Conservation (phyloP, 2,797 vertebrate species). For the Arremon brunneinucha region DNA sequence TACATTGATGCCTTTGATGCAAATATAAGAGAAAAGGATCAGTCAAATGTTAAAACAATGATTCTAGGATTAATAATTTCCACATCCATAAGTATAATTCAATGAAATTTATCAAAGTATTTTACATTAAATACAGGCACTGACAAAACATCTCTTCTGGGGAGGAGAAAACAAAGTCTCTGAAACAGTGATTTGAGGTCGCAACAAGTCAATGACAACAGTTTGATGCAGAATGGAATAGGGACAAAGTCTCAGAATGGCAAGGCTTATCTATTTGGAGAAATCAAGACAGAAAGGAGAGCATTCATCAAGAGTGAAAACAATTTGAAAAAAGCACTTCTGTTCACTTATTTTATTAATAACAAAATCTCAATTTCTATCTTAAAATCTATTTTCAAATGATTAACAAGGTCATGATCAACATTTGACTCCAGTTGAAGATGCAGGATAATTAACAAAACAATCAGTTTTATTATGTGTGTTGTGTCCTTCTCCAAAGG, state of each 20-base stretch:
- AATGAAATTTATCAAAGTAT: neutral
- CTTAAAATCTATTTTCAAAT: neutral
- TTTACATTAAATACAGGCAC: neutral
- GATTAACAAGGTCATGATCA: neutral
- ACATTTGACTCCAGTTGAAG: neutral
- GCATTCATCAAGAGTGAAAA: neutral
- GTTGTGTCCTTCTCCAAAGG: neutral
- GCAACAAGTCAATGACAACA: neutral
- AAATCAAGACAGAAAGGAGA: neutral
- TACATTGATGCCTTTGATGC: neutral
- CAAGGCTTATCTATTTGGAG: neutral
- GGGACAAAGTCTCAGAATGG: neutral
- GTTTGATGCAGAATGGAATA: neutral
- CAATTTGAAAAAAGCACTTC: rapidly evolving
- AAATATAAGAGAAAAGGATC: neutral
- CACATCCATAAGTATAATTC: neutral
- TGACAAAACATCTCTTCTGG: neutral
- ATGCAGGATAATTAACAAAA: neutral
- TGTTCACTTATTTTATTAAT: neutral
- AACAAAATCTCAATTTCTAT: neutral
- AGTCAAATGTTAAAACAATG: neutral
- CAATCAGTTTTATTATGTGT: neutral
- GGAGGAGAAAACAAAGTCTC: neutral
- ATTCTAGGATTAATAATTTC: neutral
- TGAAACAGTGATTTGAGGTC: neutral